Percentiles rank a stretch among this genome's conserved stretches.
phyloP scores from a whole-genome alignment of 2,888 invertebrate species.

The Liopterus haemorrhoidalis region DNA sequence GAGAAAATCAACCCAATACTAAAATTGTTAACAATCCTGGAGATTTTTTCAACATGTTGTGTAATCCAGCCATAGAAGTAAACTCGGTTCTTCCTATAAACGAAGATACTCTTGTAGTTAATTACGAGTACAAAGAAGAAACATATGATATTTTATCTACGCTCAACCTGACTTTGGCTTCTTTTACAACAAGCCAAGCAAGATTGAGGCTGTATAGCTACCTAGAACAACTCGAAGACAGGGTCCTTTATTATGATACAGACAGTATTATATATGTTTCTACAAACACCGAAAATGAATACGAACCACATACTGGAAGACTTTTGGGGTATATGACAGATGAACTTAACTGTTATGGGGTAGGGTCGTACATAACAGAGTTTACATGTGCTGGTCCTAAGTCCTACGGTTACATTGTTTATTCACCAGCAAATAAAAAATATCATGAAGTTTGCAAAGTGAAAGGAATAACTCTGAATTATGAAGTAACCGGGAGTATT shows the following conservation, averaged over 20 bases:
- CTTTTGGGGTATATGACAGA: slow-evolving; percentile 39
- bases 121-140: too few relatives aligned
- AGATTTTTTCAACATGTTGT: background rate
- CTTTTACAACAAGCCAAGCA: too few relatives aligned
- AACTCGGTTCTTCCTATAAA: background rate
- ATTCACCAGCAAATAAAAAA: slow-evolving; percentile 11
- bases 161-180: too few relatives aligned
- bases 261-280: slow-evolving; percentile 37
- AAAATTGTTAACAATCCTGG: background rate
- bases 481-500: slow-evolving; percentile 17
- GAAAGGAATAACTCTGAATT: slow-evolving; percentile 24
- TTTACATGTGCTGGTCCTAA: slow-evolving; percentile 39
- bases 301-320: slow-evolving; percentile 32
- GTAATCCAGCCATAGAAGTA: background rate
- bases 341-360: slow-evolving; percentile 34
- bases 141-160: too few relatives aligned
- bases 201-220: slow-evolving; percentile 19
- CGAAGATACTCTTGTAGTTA: too few relatives aligned
- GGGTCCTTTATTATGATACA: slow-evolving; percentile 40
- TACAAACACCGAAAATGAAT: slow-evolving; percentile 22
- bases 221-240: slow-evolving; percentile 33
- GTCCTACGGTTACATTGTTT: slow-evolving; percentile 36
- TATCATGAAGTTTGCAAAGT: slow-evolving; percentile 22
- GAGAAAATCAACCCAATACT: background rate
- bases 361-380: slow-evolving; percentile 31